Evolutionary conservation across 2,888 invertebrate genomes (phyloP).

Genomic region (Caradrina clavipalpis): DNA sequence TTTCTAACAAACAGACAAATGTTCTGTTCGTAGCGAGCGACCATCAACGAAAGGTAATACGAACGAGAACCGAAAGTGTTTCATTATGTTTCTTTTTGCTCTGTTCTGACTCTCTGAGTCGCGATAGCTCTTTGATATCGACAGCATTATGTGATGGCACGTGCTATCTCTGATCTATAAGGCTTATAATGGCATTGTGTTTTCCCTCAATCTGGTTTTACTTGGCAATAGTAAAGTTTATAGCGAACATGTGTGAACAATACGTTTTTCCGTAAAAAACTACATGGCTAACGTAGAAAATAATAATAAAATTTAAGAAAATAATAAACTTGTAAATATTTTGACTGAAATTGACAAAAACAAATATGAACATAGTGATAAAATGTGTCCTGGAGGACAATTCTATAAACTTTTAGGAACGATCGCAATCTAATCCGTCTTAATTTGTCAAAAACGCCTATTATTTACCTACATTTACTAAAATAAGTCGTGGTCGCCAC

Average conservation of each 20-base stretch:
- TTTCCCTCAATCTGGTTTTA: conserved; percentile 17
- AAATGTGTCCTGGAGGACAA: no score
- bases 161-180: conserved; percentile 71
- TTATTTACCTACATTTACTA: no score
- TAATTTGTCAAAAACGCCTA: no score
- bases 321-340: not conserved
- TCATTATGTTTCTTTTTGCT: conserved; percentile 71
- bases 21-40: conserved; percentile 20
- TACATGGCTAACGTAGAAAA: not conserved
- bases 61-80: conserved; percentile 73
- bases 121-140: conserved; percentile 72
- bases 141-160: conserved; percentile 81
- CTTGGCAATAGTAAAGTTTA: not conserved
- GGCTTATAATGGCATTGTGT: conserved; percentile 37
- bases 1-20: conserved; percentile 6
- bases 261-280: not conserved
- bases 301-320: not conserved
- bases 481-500: no score
- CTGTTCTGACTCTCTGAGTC: conserved; percentile 32
- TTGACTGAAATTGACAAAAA: no score
- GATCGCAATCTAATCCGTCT: no score
- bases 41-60: conserved; percentile 65
- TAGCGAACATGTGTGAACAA: not conserved
- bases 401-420: no score
- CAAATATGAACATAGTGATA: no score